Conservation (phyloP, 2,888 invertebrate species). For the Augochlorella aurata region DNA sequence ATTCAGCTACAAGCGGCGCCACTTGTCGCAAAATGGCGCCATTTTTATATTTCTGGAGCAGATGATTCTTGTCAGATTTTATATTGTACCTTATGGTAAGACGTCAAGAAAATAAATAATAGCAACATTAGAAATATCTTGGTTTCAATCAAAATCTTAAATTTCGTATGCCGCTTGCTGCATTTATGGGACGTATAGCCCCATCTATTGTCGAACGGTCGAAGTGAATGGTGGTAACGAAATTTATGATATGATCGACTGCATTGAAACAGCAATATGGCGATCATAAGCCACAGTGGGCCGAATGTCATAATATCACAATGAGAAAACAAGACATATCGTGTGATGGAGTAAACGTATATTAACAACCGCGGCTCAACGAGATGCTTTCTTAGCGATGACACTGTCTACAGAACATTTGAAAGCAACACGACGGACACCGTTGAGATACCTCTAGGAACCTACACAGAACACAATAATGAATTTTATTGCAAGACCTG, state of each 20-base stretch:
- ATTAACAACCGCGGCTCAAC: conserved; percentile 30
- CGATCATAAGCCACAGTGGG: conserved; percentile 39
- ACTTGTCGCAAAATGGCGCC: no score
- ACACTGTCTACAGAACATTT: conserved; percentile 43
- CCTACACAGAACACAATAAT: conserved; percentile 45
- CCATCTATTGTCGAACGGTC: conserved; percentile 24
- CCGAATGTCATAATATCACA: conserved; percentile 67
- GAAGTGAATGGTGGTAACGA: conserved; percentile 13
- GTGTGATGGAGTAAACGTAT: conserved; percentile 36
- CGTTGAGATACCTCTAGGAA: conserved; percentile 33
- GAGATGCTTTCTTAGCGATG: conserved; percentile 52
- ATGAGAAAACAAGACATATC: conserved; percentile 60
- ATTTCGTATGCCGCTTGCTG: not conserved
- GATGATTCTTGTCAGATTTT: no score
- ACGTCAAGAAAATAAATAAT: not conserved
- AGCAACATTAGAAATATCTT: not conserved
- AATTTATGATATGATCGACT: conserved; percentile 55
- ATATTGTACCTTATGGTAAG: no score
- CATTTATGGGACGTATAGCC: not conserved
- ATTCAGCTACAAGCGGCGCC: no score
- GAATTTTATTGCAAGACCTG: conserved; percentile 31
- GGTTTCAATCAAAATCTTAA: not conserved
- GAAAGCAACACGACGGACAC: conserved; percentile 16
- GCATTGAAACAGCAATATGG: conserved; percentile 68
- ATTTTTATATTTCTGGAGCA: no score